Evolutionary conservation across 2,888 invertebrate genomes (phyloP).

Genomic region (Acrobasis suavella): DNA sequence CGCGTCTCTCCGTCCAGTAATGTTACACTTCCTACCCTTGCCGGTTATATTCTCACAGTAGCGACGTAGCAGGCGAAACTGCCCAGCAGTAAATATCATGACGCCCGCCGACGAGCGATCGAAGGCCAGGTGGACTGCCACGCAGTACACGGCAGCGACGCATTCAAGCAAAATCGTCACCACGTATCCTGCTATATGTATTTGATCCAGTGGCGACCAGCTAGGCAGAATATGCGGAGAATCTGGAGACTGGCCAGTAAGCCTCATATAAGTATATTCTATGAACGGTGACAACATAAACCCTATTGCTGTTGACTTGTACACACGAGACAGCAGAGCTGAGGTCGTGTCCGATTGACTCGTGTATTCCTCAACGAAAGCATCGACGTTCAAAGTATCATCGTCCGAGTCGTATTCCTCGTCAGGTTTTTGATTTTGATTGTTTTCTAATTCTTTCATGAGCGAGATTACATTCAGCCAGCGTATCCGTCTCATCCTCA

Average conservation of each 20-base stretch:
- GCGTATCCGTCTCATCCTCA: slow-evolving; percentile 38
- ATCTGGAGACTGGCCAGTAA: slow-evolving; percentile 30
- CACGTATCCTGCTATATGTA: slow-evolving; percentile 45
- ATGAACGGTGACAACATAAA: slow-evolving; percentile 58
- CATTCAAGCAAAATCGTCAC: slow-evolving; percentile 47
- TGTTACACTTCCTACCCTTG: slow-evolving; percentile 37
- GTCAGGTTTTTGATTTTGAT: slow-evolving; percentile 27
- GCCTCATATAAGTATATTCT: slow-evolving; percentile 44
- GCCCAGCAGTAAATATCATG: slow-evolving; percentile 65
- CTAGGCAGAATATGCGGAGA: slow-evolving; percentile 61
- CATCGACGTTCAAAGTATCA: slow-evolving; percentile 33
- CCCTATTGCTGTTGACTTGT: slow-evolving; percentile 49
- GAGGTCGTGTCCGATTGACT: slow-evolving; percentile 44
- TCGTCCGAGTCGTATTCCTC: slow-evolving; percentile 42
- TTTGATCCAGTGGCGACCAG: slow-evolving; percentile 54
- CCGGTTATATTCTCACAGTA: slow-evolving; percentile 57
- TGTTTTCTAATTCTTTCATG: slow-evolving; percentile 48
- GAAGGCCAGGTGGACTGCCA: slow-evolving; percentile 56
- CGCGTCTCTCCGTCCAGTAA: slow-evolving; percentile 45
- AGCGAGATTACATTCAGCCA: slow-evolving; percentile 51
- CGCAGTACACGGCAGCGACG: slow-evolving; percentile 54
- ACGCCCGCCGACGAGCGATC: slow-evolving; percentile 57
- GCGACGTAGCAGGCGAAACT: slow-evolving; percentile 51
- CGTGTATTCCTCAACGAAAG: slow-evolving; percentile 45
- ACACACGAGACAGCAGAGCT: slow-evolving; percentile 46